A percentile compares a stretch with the other conserved stretches of the same genome.
These are phyloP conservation scores for Heliothis virescens DNA, from an alignment of 1,140 invertebrate genomes.

Conservation along the genomic window DNA sequence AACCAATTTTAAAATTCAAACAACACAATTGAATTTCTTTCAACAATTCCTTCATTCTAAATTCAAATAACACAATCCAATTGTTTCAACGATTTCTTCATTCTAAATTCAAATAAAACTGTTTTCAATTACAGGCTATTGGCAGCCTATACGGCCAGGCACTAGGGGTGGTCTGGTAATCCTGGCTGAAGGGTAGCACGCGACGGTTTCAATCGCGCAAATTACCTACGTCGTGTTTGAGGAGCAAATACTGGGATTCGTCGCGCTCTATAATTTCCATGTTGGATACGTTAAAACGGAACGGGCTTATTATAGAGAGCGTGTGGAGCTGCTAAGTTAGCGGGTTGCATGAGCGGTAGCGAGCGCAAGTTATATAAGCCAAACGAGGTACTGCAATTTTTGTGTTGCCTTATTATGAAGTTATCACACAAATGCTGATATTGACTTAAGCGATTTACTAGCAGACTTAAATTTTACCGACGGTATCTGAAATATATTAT, in stretches of 20 bases:
- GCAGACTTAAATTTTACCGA: too few relatives aligned
- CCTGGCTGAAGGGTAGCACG: not conserved
- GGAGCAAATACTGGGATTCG: slow-evolving; percentile 30
- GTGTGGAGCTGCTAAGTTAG: not conserved
- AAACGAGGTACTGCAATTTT: not conserved
- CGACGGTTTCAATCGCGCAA: slow-evolving; percentile 5
- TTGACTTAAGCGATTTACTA: too few relatives aligned
- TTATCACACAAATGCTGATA: too few relatives aligned
- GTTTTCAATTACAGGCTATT: slow-evolving; percentile 4
- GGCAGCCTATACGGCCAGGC: not conserved
- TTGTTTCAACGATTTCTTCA: too few relatives aligned
- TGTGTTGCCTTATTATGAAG: too few relatives aligned
- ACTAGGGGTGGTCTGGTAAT: not conserved
- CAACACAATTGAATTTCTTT: too few relatives aligned
- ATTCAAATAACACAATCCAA: too few relatives aligned
- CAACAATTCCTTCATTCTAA: too few relatives aligned
- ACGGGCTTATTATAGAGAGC: slow-evolving; percentile 29
- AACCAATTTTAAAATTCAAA: too few relatives aligned
- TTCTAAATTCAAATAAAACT: not conserved
- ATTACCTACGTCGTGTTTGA: slow-evolving; percentile 23
- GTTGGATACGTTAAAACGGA: slow-evolving; percentile 26
- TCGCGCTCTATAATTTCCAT: slow-evolving; percentile 30
- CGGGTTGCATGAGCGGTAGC: not conserved
- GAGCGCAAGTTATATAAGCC: not conserved
- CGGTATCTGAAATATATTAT: too few relatives aligned